Base-by-base conservation (phyloP, 2,888 invertebrate genomes). In the Apoda limacodes region DNA sequence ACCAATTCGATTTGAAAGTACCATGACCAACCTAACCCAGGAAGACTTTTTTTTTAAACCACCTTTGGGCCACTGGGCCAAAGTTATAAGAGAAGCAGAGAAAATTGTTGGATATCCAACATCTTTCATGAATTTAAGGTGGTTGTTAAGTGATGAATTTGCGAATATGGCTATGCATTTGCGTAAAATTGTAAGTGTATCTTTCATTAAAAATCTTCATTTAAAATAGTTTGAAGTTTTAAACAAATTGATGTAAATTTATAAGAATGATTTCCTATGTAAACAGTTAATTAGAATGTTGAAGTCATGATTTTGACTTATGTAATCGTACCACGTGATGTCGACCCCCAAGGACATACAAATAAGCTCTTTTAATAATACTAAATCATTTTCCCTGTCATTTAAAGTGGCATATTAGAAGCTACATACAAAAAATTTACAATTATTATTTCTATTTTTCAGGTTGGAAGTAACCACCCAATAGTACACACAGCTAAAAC, bases 381-480 rank as follows among this genome's bases (percentile, higher is more conserved):
- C n/a, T n/a, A n/a, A n/a, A n/a, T n/a, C n/a, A n/a, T n/a, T n/a
- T n/a, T n/a, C n/a, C n/a, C n/a, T n/a, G n/a, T n/a, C n/a, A n/a
- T n/a, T n/a, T n/a, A n/a, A n/a, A n/a, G n/a, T n/a, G n/a, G n/a
- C n/a, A n/a, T 17, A 17, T 17, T 17, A 17, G 17, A 17, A 17
- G 17, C 17, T 17, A 7, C 17, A 17, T 6, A 6, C 5, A 14
- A 27, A 28, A 12, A 28, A 28, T 19, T 7, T 15, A 9, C 5
- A 15, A 17, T 15, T n/a, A 25, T 27, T 5, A 21, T 13, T 28
- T 7, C 24, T 34, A 29, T 28, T 35, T 48, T 49, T 2, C 55
- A 82, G 57, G 89, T 93, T 30, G 92, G 92, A 35, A 92, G 90
- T 6, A 90, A 91, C 60, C 94, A 95, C 70, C 94, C 95, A 0